A percentile compares a stretch with the other conserved stretches of the same genome.
Conservation (phyloP, 2,888 invertebrate species). For the Tetheella fluctuosa region DNA sequence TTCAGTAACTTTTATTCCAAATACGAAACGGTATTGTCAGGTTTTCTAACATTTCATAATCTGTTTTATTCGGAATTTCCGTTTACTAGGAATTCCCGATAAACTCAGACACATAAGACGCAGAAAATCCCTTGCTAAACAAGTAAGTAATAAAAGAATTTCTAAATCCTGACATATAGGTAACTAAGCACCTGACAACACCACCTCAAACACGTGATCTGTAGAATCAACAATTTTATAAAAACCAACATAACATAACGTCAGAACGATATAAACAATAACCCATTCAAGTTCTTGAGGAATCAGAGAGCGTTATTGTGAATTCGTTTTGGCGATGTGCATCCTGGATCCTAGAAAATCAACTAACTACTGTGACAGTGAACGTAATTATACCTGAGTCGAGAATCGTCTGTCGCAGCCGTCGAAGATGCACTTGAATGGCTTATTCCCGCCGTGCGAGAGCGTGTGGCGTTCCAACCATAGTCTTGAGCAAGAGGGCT, state of each 20-base stretch:
- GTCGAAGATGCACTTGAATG: conserved; percentile 97
- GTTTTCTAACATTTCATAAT: not conserved
- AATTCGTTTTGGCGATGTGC: conserved; percentile 48
- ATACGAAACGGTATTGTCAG: conserved; percentile 3
- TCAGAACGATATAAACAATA: conserved; percentile 51
- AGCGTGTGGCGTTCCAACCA: conserved; percentile 97
- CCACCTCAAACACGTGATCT: conserved; percentile 3
- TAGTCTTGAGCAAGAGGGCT: conserved; percentile 94
- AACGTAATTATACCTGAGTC: conserved; percentile 88
- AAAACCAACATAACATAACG: conserved; percentile 40
- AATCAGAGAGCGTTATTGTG: conserved; percentile 41
- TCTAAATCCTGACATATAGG: not conserved
- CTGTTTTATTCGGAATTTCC: not conserved
- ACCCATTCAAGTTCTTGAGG: conserved; percentile 32
- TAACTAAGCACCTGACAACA: not conserved
- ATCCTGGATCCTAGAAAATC: conserved; percentile 17
- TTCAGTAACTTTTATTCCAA: conserved; percentile 8
- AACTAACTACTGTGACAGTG: conserved; percentile 22
- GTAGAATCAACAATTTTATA: conserved; percentile 22
- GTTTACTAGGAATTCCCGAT: not conserved
- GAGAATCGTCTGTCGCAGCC: conserved; percentile 95
- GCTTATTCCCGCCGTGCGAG: conserved; percentile 96
- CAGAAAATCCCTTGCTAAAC: conserved; percentile 6
- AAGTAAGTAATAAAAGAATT: not conserved
- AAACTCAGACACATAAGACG: not conserved